Conservation (phyloP, 1,140 invertebrate species). For the Zaprionus taronus region DNA sequence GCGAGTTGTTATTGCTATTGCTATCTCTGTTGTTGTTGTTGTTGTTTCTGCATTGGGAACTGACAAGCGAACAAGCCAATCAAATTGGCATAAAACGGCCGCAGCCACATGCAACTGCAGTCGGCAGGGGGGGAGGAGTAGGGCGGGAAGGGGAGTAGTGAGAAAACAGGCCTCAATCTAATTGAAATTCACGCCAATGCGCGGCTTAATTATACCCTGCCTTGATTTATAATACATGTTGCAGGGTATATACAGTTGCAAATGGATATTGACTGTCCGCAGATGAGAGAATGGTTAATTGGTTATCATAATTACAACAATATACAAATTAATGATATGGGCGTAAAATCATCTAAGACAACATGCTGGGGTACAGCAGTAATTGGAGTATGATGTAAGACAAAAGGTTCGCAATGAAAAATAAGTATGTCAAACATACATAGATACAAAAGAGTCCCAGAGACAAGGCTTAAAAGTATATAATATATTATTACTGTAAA, state of each 20-base stretch:
- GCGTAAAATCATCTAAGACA: too few relatives aligned
- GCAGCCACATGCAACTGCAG: slow-evolving; percentile 22
- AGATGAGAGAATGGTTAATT: too few relatives aligned
- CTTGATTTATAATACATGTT: not conserved
- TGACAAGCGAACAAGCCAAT: slow-evolving; percentile 65
- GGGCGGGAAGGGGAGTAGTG: not conserved
- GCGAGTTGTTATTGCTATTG: slow-evolving; percentile 12
- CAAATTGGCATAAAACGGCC: slow-evolving; percentile 73
- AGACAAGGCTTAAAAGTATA: too few relatives aligned
- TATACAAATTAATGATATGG: too few relatives aligned
- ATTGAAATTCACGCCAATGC: slow-evolving; percentile 73
- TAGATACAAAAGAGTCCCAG: not conserved
- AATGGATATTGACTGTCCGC: not conserved
- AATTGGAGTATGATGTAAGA: too few relatives aligned
- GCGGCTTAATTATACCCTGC: slow-evolving; percentile 42
- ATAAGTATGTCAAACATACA: not conserved
- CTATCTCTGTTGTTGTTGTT: not conserved
- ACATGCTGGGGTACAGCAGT: too few relatives aligned
- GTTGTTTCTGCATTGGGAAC: slow-evolving; percentile 1
- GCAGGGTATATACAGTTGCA: not conserved
- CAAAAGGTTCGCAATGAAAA: not conserved
- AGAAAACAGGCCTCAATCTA: slow-evolving; percentile 38
- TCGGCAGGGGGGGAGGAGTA: slow-evolving; percentile 6
- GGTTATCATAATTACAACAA: too few relatives aligned
- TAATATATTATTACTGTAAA: too few relatives aligned